These are phyloP conservation scores for Oenanthe oenanthe DNA, from an alignment of 2,113 vertebrate species.

Conservation along the genomic window DNA sequence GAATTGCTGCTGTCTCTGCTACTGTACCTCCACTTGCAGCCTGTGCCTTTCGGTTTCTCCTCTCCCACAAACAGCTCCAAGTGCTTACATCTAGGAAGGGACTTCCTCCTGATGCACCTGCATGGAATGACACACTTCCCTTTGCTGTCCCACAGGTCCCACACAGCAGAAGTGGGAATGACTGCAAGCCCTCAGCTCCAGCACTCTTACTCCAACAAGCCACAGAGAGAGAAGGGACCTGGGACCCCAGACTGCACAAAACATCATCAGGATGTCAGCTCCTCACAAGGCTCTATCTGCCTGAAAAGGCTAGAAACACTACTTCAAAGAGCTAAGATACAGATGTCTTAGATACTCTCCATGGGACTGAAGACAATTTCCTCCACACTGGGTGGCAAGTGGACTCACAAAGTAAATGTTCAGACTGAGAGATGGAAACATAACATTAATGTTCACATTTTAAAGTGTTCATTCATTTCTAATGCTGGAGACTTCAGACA, in stretches of 20 bases:
- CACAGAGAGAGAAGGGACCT: neutral
- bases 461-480: neutral
- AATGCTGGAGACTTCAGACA: neutral
- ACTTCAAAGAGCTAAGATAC: neutral
- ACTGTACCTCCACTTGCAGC: neutral
- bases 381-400: fast-evolving
- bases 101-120: neutral
- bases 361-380: neutral
- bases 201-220: neutral
- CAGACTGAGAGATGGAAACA: neutral
- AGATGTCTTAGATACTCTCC: neutral
- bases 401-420: neutral
- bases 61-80: neutral
- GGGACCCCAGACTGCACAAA: neutral
- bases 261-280: neutral
- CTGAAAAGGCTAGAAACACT: neutral
- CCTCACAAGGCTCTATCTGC: neutral
- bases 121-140: fast-evolving
- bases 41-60: neutral
- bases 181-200: neutral
- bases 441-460: neutral
- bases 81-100: neutral
- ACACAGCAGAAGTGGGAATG: neutral
- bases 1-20: neutral
- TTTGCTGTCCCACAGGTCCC: neutral